Evolutionary conservation across 2,797 vertebrate genomes (phyloP).

Genomic region (Sebastiscus tertius): DNA sequence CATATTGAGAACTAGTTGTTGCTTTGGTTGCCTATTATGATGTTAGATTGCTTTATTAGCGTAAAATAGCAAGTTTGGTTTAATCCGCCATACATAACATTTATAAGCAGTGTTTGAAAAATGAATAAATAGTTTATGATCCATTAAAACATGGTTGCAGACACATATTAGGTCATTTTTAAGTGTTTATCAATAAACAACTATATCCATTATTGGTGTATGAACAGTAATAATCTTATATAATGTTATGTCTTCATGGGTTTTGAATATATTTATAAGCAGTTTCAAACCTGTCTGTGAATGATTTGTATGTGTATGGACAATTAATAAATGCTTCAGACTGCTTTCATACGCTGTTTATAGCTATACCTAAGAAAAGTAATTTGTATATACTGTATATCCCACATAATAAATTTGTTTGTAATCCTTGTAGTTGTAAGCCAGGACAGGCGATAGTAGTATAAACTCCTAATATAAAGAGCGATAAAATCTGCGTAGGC

Average conservation of each 20-base stretch:
- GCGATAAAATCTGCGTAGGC: neutral
- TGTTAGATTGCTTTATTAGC: neutral
- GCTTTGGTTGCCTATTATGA: neutral
- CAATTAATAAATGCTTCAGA: neutral
- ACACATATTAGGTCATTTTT: neutral
- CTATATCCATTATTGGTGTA: neutral
- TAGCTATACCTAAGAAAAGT: neutral
- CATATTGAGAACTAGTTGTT: neutral
- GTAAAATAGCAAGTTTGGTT: neutral
- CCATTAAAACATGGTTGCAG: neutral
- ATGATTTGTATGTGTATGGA: neutral
- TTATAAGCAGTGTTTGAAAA: neutral
- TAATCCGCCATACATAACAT: neutral
- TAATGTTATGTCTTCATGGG: neutral
- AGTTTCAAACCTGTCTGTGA: neutral
- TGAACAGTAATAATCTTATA: neutral
- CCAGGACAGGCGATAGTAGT: neutral
- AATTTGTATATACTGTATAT: neutral
- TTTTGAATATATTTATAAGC: neutral
- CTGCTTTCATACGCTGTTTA: rapidly evolving
- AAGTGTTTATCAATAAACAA: neutral
- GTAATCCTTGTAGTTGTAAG: neutral
- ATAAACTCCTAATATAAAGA: neutral
- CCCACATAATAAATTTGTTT: neutral
- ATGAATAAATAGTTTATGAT: neutral